These are phyloP conservation scores for Sebastes ruberrimus DNA, from an alignment of 2,797 vertebrate genomes.

Conservation along the genomic window DNA sequence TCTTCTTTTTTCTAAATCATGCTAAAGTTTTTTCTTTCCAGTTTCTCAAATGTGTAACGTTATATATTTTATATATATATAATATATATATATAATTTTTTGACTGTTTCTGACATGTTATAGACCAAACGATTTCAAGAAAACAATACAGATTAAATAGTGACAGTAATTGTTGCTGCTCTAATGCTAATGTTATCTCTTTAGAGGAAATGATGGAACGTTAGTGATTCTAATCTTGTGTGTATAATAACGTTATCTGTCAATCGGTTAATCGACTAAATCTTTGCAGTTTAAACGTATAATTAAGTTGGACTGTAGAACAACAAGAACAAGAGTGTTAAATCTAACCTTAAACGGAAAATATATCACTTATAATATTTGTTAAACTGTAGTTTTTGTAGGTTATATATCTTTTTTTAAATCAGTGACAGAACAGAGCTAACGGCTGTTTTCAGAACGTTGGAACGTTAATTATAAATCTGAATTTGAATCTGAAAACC, in stretches of 20 bases:
- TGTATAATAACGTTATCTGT: background rate
- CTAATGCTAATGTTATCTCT: no score
- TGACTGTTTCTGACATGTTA: background rate
- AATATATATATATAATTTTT: background rate
- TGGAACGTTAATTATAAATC: background rate
- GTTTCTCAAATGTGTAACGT: background rate
- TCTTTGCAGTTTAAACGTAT: background rate
- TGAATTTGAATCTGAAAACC: background rate
- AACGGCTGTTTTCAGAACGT: background rate
- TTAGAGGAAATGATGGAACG: background rate
- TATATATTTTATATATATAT: no score
- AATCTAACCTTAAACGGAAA: fast-evolving
- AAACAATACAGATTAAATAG: background rate
- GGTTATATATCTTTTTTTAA: no score
- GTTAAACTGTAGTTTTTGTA: no score
- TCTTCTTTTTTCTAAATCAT: background rate
- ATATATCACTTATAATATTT: background rate
- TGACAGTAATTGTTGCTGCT: background rate
- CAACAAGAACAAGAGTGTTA: background rate
- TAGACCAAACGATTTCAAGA: background rate
- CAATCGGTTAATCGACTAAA: background rate
- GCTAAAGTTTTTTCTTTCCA: background rate
- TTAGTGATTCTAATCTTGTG: no score
- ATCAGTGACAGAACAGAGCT: background rate
- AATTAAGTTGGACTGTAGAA: background rate